Evolutionary conservation across 2,113 vertebrate species (phyloP).

Genomic region (Typhlomys cinereus): DNA sequence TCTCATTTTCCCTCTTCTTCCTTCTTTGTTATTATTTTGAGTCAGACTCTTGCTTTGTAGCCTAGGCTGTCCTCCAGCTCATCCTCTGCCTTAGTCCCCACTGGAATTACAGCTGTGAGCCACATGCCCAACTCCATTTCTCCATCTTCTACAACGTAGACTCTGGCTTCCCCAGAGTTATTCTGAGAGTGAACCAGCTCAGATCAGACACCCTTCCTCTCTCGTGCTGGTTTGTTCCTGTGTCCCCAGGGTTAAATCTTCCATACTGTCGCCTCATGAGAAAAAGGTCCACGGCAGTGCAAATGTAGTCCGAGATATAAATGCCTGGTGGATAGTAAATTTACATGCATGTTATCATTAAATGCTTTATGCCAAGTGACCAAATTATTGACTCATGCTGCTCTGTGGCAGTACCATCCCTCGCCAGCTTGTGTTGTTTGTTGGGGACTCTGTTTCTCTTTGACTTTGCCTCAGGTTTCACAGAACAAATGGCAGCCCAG

Average conservation of each 20-base stretch:
- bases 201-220: not conserved
- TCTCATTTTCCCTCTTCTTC: not conserved
- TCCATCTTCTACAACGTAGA: not conserved
- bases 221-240: not conserved
- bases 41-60: not conserved
- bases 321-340: not conserved
- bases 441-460: not conserved
- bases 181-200: not conserved
- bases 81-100: too few relatives aligned
- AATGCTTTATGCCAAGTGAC: not conserved
- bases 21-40: not conserved
- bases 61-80: not conserved
- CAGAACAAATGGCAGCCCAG: not conserved
- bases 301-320: not conserved
- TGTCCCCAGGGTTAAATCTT: not conserved
- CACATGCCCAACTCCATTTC: not conserved
- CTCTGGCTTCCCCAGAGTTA: not conserved
- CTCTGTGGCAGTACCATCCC: not conserved
- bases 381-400: not conserved
- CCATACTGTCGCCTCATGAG: not conserved
- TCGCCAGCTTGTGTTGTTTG: not conserved
- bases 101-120: too few relatives aligned
- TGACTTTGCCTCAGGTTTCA: not conserved
- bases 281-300: conserved; percentile 69
- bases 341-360: not conserved